phyloP scores from a whole-genome alignment of 2,888 invertebrate genomes.

The Ophonus ardosiacus region DNA sequence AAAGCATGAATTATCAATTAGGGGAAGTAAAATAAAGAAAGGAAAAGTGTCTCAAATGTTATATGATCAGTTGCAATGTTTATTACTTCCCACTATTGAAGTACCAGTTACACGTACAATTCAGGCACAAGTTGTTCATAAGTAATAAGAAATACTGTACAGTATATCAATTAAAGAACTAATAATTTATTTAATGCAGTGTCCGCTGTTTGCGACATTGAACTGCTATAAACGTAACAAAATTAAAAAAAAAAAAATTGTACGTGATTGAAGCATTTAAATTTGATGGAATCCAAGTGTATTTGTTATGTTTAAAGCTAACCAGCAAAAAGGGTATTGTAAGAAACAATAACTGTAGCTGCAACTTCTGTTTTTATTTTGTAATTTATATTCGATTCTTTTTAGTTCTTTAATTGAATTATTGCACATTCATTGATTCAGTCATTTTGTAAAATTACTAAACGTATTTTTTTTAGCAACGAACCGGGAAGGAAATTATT shows the following conservation, averaged over 20 bases:
- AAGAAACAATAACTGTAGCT: no score
- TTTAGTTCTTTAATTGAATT: neutral
- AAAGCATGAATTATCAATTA: constrained; percentile 67
- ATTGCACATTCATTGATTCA: neutral
- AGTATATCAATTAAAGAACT: no score
- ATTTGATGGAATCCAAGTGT: no score
- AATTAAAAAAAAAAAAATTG: no score
- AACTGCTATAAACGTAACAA: no score
- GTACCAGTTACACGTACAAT: constrained; percentile 22
- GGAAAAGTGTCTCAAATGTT: constrained; percentile 60
- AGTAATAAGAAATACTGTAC: constrained; percentile 39
- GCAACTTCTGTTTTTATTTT: no score
- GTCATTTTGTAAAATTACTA: neutral
- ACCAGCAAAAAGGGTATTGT: no score
- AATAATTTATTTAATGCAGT: no score
- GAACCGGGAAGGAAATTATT: constrained; percentile 71
- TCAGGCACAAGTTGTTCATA: constrained; percentile 44
- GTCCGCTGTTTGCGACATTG: no score
- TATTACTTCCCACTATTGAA: constrained; percentile 38
- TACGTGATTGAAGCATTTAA: no score
- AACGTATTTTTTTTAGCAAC: constrained; percentile 67
- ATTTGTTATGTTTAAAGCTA: no score
- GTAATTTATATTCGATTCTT: no score
- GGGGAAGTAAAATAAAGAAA: constrained; percentile 65
- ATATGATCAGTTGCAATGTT: constrained; percentile 42